A percentile compares a stretch with the other conserved stretches of the same genome.
Conservation (phyloP, 2,888 invertebrate genomes). For the Caenorhabditis zanzibari region DNA sequence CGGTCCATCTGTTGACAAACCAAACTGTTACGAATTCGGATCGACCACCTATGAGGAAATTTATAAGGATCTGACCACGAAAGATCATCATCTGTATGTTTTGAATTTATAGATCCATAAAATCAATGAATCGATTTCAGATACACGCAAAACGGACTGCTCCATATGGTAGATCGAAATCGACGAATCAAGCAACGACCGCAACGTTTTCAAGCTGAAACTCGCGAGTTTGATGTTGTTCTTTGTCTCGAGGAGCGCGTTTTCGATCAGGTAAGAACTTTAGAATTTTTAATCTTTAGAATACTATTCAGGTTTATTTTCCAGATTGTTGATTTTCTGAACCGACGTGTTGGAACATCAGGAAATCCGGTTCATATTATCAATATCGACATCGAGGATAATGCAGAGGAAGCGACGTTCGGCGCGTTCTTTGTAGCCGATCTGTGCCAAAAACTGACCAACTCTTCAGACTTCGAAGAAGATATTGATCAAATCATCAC, state of each 20-base stretch:
- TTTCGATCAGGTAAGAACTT: constrained; percentile 94
- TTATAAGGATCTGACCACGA: constrained; percentile 74
- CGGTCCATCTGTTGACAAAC: constrained; percentile 89
- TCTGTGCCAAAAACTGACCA: constrained; percentile 92
- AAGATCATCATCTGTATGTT: constrained; percentile 76
- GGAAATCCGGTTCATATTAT: constrained; percentile 94
- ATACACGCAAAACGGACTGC: constrained; percentile 97
- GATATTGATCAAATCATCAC: constrained; percentile 97
- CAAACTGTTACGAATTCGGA: constrained; percentile 78
- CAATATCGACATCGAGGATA: constrained; percentile 99
- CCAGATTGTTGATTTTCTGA: constrained; percentile 85
- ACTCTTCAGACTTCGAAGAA: constrained; percentile 95
- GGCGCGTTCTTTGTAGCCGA: constrained; percentile 98
- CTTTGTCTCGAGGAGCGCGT: constrained; percentile 98
- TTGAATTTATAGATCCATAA: background rate
- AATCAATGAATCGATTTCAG: constrained; percentile 76
- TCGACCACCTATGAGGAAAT: constrained; percentile 76
- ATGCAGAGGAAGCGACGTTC: constrained; percentile 98
- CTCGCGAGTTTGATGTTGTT: constrained; percentile 94
- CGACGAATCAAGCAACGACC: constrained; percentile 94
- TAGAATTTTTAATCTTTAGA: background rate
- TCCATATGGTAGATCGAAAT: constrained; percentile 98
- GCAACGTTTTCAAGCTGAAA: constrained; percentile 93
- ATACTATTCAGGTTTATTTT: background rate
- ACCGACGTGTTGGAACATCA: constrained; percentile 89